These are phyloP conservation scores for Rhabdornis inornatus DNA, from an alignment of 2,113 vertebrate genomes.

Conservation along the genomic window DNA sequence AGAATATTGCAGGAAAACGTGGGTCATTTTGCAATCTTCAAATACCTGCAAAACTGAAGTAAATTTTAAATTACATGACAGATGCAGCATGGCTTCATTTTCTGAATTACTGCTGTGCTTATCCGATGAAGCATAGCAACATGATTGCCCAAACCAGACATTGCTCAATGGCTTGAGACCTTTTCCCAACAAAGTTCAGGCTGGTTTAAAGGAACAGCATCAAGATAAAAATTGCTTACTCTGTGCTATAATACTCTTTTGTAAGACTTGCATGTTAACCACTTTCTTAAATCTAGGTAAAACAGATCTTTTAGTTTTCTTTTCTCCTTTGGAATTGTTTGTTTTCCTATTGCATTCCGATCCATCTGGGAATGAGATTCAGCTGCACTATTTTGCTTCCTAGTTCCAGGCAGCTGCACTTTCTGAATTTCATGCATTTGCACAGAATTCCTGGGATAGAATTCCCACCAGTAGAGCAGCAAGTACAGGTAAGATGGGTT, in stretches of 20 bases:
- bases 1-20: not conserved
- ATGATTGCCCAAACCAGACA: slow-evolving; percentile 60
- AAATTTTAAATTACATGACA: slow-evolving; percentile 21
- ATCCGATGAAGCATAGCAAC: slow-evolving; percentile 56
- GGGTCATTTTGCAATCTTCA: slow-evolving; percentile 27
- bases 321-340: not conserved
- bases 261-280: slow-evolving; percentile 13
- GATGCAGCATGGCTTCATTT: slow-evolving; percentile 44
- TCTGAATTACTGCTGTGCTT: slow-evolving; percentile 60
- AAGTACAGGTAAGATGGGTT: not conserved
- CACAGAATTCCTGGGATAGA: not conserved
- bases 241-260: not conserved
- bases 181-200: slow-evolving; percentile 58
- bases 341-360: not conserved
- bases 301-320: not conserved
- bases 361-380: not conserved
- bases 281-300: slow-evolving; percentile 19
- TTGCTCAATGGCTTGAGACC: slow-evolving; percentile 66
- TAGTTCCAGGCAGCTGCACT: not conserved
- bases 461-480: not conserved
- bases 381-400: not conserved
- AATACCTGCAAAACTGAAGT: slow-evolving; percentile 59
- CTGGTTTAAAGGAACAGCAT: slow-evolving; percentile 52
- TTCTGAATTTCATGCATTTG: not conserved
- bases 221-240: slow-evolving; percentile 55